Evolutionary conservation across 2,797 vertebrate genomes (phyloP), one percentile per base, ranked within the genome.

Genomic region (Tapirus indicus): DNA sequence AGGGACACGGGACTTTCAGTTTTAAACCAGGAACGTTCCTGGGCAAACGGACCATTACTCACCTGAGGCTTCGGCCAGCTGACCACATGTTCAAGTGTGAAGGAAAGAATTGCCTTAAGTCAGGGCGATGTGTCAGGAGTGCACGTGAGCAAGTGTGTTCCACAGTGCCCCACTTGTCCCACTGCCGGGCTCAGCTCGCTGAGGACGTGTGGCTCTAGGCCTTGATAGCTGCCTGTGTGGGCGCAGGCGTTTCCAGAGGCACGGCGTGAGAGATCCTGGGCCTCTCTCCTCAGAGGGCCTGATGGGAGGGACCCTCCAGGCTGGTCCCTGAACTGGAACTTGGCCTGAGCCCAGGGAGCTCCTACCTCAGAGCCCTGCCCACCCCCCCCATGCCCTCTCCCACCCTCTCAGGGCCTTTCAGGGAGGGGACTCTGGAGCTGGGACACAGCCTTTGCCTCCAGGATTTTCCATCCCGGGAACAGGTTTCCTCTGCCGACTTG

Each of bases 111-210:
- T 14, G 8, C 44, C 52, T 2, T 0, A 21, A 41, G 32, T 29
- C 32, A 62, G 2, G 1, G 56, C 27, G 27, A 68, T 18, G 9
- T 7, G 17, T 17, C 32, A 23, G 20, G 20, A 35, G 7, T 13
- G 2, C 8, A 6, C 0, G 0, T 27, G 38, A 87, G 41, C 18
- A 35, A 56, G 60, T 2, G 4, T 41, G 35, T n/a, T 62, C 41
- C 7, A 9, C 7, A 20, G 4, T 41, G 35, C 27, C 72, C 41
- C 7, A 9, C 7, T 25, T 47, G 27, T 21, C 35, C 35, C 11
- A 2, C 21, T 11, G 2, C 7, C 0, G 7, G 6, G 16, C 49
- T 74, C 7, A 3, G 38, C 23, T 44, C 0, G 5, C 62, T 1
- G 44, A 69, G 44, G 62, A 18, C 27, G 25, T 66, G 32, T 0